phyloP scores from a whole-genome alignment of 2,113 vertebrate genomes.

The Thomomys bottae region DNA sequence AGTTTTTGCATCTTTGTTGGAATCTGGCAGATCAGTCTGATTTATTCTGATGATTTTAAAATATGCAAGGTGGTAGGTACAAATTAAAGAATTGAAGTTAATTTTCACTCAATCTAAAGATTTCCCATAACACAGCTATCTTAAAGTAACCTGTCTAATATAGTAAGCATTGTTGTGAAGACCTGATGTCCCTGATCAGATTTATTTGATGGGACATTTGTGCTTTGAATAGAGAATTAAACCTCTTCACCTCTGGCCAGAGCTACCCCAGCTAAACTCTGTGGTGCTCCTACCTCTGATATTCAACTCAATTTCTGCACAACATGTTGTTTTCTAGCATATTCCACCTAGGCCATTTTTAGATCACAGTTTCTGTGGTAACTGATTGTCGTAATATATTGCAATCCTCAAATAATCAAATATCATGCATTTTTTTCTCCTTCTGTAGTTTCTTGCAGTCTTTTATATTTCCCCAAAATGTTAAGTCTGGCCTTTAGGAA shows the following conservation, averaged over 20 bases:
- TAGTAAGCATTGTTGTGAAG: not conserved
- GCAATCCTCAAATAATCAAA: slow-evolving; percentile 52
- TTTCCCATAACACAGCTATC: not conserved
- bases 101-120: not conserved
- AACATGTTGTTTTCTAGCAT: slow-evolving; percentile 9
- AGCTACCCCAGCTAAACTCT: not conserved
- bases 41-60: not conserved
- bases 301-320: slow-evolving; percentile 9
- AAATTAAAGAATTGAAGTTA: not conserved
- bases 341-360: slow-evolving; percentile 49
- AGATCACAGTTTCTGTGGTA: slow-evolving; percentile 56
- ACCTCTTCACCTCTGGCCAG: not conserved
- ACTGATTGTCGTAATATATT: slow-evolving; percentile 51
- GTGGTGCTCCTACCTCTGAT: not conserved
- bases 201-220: not conserved
- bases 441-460: slow-evolving; percentile 45
- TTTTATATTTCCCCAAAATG: slow-evolving; percentile 74
- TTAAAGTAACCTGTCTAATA: not conserved
- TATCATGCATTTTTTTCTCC: slow-evolving; percentile 49
- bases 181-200: not conserved
- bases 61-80: not conserved
- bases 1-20: not conserved
- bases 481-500: slow-evolving; percentile 81
- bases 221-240: not conserved
- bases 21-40: not conserved